These are phyloP conservation scores for Clupea harengus DNA, from an alignment of 2,113 vertebrate species.

Conservation along the genomic window DNA sequence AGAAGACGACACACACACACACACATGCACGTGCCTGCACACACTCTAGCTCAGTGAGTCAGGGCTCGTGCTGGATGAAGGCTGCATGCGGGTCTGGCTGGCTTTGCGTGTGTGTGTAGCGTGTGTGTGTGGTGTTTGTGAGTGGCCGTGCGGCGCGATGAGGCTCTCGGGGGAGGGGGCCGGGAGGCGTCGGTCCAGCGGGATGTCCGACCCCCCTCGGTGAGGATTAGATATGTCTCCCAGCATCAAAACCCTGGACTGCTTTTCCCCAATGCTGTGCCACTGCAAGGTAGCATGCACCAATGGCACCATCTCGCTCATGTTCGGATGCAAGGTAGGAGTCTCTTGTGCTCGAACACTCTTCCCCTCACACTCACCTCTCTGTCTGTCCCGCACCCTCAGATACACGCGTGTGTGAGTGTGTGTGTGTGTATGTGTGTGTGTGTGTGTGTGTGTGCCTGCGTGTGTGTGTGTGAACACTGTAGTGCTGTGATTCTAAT, in stretches of 20 bases:
- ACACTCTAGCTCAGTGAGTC: neutral
- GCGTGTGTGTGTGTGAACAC: neutral
- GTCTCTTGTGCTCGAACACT: neutral
- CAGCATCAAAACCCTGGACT: conserved; percentile 78
- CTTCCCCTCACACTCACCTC: no score
- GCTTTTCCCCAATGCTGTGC: conserved; percentile 80
- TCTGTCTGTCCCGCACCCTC: neutral
- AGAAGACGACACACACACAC: neutral
- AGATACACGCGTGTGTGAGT: neutral
- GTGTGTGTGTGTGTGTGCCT: neutral
- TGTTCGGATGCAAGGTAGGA: conserved; percentile 91
- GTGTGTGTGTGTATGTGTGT: neutral
- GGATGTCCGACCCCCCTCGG: conserved; percentile 64
- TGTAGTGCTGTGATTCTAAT: no score
- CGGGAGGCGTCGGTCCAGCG: conserved; percentile 61
- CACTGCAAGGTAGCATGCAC: conserved; percentile 90
- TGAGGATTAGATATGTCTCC: conserved; percentile 71
- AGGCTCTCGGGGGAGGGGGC: conserved; percentile 41
- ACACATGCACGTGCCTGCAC: neutral
- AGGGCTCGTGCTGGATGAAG: conserved; percentile 36
- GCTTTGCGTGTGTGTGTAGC: neutral
- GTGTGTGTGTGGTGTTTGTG: neutral
- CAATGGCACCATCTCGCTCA: conserved; percentile 86
- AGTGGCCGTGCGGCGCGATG: conserved; percentile 47
- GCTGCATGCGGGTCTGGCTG: neutral